A percentile compares a stretch with the other conserved stretches of the same genome.
phyloP scores from a whole-genome alignment of 2,113 vertebrate species.

The Puntigrus tetrazona region DNA sequence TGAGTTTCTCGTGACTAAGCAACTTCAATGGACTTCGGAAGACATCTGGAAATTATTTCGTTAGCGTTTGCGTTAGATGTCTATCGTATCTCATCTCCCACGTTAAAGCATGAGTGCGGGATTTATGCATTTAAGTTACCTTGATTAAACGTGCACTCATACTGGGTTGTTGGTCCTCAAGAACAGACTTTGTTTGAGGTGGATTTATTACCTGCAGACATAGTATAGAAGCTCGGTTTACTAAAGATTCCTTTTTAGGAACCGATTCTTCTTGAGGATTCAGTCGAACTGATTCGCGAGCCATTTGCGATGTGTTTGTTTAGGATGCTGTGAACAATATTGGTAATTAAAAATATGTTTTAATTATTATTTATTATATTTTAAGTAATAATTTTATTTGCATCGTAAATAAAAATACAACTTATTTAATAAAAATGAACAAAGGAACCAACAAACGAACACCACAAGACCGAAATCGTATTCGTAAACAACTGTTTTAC shows the following conservation, averaged over 20 bases:
- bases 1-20: constrained; percentile 67
- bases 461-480: neutral
- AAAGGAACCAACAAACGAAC: neutral
- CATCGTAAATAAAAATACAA: neutral
- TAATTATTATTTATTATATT: neutral
- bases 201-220: neutral
- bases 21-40: constrained; percentile 30
- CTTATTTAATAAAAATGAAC: neutral
- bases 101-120: neutral
- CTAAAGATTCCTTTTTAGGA: neutral
- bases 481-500: neutral
- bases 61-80: neutral
- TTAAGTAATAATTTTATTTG: neutral
- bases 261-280: neutral
- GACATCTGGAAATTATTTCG: neutral
- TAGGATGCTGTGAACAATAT: neutral
- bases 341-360: neutral
- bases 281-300: neutral
- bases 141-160: constrained; percentile 72
- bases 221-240: neutral
- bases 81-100: neutral
- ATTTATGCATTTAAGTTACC: constrained; percentile 63
- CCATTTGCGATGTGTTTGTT: neutral
- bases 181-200: neutral
- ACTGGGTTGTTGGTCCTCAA: neutral